Conservation (phyloP, 2,888 invertebrate species). For the Pachymerium ferrugineum region DNA sequence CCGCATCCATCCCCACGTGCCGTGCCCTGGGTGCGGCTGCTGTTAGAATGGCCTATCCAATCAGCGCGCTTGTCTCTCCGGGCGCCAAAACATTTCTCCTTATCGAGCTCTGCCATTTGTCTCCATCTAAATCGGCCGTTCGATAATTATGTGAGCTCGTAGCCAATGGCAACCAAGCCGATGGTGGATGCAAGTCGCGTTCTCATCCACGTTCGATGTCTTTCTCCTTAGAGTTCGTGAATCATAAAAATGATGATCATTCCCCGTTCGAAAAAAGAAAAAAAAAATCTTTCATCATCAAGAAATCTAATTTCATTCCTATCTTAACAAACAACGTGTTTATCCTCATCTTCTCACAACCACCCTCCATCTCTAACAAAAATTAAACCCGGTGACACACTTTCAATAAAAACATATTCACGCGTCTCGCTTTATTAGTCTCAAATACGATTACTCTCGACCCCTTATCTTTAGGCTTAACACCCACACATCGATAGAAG, state of each 20-base stretch:
- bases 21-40: background rate
- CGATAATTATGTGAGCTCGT: background rate
- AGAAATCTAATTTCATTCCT: too few relatives aligned
- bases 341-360: background rate
- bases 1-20: background rate
- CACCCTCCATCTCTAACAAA: background rate
- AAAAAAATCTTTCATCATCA: too few relatives aligned
- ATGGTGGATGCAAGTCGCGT: background rate
- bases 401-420: background rate
- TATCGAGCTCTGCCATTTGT: background rate
- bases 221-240: background rate
- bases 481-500: background rate
- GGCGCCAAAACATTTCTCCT: background rate
- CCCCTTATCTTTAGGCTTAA: background rate
- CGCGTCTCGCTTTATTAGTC: background rate
- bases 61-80: background rate
- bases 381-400: background rate
- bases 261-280: background rate
- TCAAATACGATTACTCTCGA: background rate
- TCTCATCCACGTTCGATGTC: background rate
- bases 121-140: background rate
- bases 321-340: background rate
- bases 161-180: background rate
- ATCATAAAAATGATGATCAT: background rate
- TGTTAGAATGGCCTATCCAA: background rate